These are phyloP conservation scores for Papilio polytes DNA, from an alignment of 1,140 invertebrate species.

Conservation along the genomic window DNA sequence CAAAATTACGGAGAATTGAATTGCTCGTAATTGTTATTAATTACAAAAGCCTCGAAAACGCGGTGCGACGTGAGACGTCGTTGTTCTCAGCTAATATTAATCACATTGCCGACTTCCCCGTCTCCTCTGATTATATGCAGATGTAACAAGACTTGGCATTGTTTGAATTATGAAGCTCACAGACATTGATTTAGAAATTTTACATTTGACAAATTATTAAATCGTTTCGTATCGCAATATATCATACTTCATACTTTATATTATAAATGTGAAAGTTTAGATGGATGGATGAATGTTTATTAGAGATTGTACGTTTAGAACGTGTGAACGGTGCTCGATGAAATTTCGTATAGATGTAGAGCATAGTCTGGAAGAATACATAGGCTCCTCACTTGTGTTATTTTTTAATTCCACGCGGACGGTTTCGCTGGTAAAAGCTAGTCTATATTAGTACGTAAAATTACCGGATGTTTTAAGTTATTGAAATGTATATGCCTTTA, in stretches of 20 bases:
- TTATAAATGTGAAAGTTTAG: too few relatives aligned
- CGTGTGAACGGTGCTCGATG: too few relatives aligned
- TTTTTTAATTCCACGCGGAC: too few relatives aligned
- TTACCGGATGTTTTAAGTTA: too few relatives aligned
- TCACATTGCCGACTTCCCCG: conserved; percentile 12
- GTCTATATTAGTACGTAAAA: too few relatives aligned
- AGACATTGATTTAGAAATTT: not conserved
- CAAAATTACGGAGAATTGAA: not conserved
- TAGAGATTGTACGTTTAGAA: too few relatives aligned
- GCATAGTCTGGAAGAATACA: too few relatives aligned
- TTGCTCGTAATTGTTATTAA: conserved; percentile 1
- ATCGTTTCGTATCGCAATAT: not conserved
- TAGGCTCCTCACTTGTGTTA: too few relatives aligned
- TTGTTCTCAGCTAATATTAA: conserved; percentile 19
- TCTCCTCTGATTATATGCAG: not conserved
- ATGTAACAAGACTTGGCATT: conserved; percentile 20
- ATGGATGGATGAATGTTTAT: too few relatives aligned
- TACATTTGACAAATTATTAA: not conserved
- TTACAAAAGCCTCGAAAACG: not conserved
- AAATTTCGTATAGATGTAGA: too few relatives aligned
- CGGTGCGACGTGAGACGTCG: not conserved
- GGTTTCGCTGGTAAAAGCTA: too few relatives aligned
- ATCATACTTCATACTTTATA: too few relatives aligned
- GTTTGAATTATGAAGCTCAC: conserved; percentile 9
- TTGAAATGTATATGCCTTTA: not conserved